Percentiles rank a stretch among this genome's conserved stretches.
phyloP scores from a whole-genome alignment of 2,797 vertebrate genomes.

The Menidia menidia region DNA sequence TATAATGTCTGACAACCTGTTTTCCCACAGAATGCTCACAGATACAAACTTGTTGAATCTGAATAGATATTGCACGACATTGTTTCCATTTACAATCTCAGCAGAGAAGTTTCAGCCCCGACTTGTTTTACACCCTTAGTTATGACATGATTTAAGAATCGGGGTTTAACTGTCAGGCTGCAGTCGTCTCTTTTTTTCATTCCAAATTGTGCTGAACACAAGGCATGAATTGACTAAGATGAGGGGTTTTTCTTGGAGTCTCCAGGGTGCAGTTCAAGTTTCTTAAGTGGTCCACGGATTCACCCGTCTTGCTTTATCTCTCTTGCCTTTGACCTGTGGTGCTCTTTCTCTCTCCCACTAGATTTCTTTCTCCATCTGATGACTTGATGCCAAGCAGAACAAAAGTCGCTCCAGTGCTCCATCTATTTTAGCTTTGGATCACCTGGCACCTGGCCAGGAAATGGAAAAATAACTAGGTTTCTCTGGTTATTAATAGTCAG shows the following conservation, averaged over 20 bases:
- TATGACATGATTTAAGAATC: constrained; percentile 40
- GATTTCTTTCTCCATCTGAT: constrained; percentile 50
- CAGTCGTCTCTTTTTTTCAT: constrained; percentile 26
- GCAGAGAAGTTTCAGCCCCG: constrained; percentile 28
- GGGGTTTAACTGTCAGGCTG: constrained; percentile 42
- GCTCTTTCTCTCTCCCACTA: constrained; percentile 31
- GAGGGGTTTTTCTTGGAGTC: constrained; percentile 45
- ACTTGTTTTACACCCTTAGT: constrained; percentile 44
- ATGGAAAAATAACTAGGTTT: constrained; percentile 66
- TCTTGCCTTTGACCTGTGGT: constrained; percentile 21
- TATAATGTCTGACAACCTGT: constrained; percentile 55
- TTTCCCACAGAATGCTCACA: constrained; percentile 44
- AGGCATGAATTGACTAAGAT: constrained; percentile 37
- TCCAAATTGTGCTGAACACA: constrained; percentile 20
- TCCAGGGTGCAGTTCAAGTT: constrained; percentile 38
- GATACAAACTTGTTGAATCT: constrained; percentile 48
- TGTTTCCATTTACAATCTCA: constrained; percentile 17
- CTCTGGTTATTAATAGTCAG: constrained; percentile 79
- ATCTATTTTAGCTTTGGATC: constrained; percentile 57
- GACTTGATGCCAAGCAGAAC: constrained; percentile 81
- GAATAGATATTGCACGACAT: constrained; percentile 10
- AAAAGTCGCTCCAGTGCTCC: constrained; percentile 72
- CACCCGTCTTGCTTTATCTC: constrained; percentile 48
- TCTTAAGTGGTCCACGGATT: constrained; percentile 42
- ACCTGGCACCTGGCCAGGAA: constrained; percentile 55